Conservation (phyloP, 2,888 invertebrate genomes). For the Agrochola lota region DNA sequence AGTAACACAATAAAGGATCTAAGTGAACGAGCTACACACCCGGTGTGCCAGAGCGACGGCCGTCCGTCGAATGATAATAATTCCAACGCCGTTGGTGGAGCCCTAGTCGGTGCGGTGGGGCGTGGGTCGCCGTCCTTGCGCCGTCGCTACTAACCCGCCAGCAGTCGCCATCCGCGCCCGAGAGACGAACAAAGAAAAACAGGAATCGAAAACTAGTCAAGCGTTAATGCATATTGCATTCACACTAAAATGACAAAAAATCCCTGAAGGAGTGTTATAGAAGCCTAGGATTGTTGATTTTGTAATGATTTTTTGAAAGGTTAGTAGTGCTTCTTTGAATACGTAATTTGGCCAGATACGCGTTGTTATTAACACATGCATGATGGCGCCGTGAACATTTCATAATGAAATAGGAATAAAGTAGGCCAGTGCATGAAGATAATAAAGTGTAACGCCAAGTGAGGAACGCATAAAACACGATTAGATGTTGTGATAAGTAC, state of each 20-base stretch:
- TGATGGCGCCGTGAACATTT: constrained; percentile 70
- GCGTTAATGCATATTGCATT: constrained; percentile 70
- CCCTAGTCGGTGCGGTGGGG: constrained; percentile 75
- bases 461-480: constrained; percentile 37
- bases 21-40: constrained; percentile 41
- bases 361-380: constrained; percentile 61
- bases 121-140: constrained; percentile 76
- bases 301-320: constrained; percentile 72
- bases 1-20: constrained; percentile 37
- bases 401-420: constrained; percentile 35
- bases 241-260: constrained; percentile 72
- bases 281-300: constrained; percentile 71
- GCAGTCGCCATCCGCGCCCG: constrained; percentile 79
- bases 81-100: constrained; percentile 66
- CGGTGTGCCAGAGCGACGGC: constrained; percentile 62
- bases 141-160: constrained; percentile 68
- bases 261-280: constrained; percentile 69
- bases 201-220: constrained; percentile 65
- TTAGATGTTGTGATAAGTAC: constrained; percentile 38
- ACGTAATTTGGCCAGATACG: constrained; percentile 59
- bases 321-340: constrained; percentile 79
- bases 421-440: constrained; percentile 59
- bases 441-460: constrained; percentile 57
- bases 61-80: constrained; percentile 73
- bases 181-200: constrained; percentile 71